phyloP scores from a whole-genome alignment of 2,888 invertebrate species.

The Temnothorax unifasciatus region DNA sequence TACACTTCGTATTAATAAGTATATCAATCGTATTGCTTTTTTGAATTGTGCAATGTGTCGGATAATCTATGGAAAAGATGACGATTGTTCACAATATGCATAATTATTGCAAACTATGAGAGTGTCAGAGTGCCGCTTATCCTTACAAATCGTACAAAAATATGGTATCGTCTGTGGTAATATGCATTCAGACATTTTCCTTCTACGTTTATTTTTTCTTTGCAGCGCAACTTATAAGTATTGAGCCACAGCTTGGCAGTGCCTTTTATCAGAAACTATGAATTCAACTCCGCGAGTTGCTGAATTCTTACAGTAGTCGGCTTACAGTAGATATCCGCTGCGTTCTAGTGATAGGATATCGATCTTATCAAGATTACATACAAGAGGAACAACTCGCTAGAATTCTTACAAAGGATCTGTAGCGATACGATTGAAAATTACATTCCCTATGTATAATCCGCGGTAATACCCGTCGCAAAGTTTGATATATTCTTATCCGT shows the following conservation, averaged over 20 bases:
- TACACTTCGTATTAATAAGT: neutral
- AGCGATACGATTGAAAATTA: constrained; percentile 70
- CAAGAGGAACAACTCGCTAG: constrained; percentile 59
- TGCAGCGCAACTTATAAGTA: constrained; percentile 80
- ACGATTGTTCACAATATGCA: constrained; percentile 8
- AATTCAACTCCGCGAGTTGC: constrained; percentile 63
- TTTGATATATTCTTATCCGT: constrained; percentile 81
- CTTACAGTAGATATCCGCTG: constrained; percentile 62
- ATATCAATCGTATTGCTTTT: constrained; percentile 6
- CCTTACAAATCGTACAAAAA: constrained; percentile 79
- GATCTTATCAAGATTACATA: constrained; percentile 55
- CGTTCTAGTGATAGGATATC: constrained; percentile 68
- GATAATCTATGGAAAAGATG: constrained; percentile 4
- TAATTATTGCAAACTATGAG: constrained; percentile 14
- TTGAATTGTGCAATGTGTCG: constrained; percentile 12
- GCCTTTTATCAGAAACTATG: constrained; percentile 76
- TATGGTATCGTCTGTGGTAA: constrained; percentile 73
- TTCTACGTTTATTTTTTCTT: constrained; percentile 78
- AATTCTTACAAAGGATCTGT: constrained; percentile 59
- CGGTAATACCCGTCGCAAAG: constrained; percentile 79
- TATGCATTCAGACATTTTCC: constrained; percentile 74
- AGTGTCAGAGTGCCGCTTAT: constrained; percentile 22
- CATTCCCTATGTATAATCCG: constrained; percentile 77
- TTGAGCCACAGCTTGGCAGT: constrained; percentile 84
- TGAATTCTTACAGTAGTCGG: constrained; percentile 61